These are phyloP conservation scores for Phenganax marumi DNA, from an alignment of 92 coral and sea anemone species.

Conservation along the genomic window DNA sequence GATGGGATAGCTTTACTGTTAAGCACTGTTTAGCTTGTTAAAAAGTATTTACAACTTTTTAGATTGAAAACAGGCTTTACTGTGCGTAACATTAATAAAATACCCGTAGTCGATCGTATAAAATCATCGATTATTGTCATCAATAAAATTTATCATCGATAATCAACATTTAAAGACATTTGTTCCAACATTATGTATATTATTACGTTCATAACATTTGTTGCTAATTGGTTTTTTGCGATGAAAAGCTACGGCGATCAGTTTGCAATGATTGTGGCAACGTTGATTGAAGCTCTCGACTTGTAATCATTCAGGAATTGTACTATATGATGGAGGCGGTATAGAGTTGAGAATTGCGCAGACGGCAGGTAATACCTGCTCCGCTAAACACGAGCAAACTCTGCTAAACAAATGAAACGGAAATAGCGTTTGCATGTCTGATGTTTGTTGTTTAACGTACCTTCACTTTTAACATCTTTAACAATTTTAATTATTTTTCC, in stretches of 20 bases:
- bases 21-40: neutral
- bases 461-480: constrained; percentile 78
- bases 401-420: neutral
- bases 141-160: too few species aligned
- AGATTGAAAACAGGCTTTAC: neutral
- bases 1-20: neutral
- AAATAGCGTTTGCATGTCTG: neutral
- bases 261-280: too few species aligned
- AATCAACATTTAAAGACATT: too few species aligned
- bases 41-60: neutral
- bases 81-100: neutral
- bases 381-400: neutral
- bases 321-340: neutral
- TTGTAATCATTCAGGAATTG: neutral
- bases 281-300: too few species aligned
- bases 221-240: too few species aligned
- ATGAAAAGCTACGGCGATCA: too few species aligned
- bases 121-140: neutral
- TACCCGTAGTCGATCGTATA: neutral
- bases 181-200: too few species aligned
- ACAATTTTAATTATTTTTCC: constrained; percentile 85
- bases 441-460: constrained; percentile 33
- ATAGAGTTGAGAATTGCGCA: neutral
- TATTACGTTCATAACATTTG: too few species aligned
- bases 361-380: constrained; percentile 38